Base-by-base conservation (phyloP, 30 jellyfish, hydroid and myxozoan genomes). In the Nemopilema nomurai region DNA sequence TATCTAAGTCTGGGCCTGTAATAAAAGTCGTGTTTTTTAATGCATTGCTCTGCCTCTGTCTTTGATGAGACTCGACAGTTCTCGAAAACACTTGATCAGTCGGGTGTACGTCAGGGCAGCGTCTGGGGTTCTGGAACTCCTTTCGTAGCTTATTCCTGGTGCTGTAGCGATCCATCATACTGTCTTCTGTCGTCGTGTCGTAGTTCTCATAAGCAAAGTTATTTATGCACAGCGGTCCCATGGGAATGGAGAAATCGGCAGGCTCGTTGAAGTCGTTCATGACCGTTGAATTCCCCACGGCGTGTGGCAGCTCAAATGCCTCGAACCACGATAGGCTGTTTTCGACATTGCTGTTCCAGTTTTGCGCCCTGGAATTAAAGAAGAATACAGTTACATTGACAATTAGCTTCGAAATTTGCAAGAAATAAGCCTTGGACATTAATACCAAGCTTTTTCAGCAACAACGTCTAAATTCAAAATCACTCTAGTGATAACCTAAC, bases 231-330 rank as follows among this genome's bases (percentile, higher is more conserved):
- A 84, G 67, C 21, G 93, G 93, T 24, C 93, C 93, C 93, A 84
- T 84, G 3, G 93, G 93, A 31, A 84, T 84, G 49, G 93, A 32
- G 87, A 84, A 84, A 28, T 84, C 93, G 1, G 93, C 79, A 8
- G 84, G 93, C 41, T 84, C 93, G 74, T 77, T 74, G 51, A 73
- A 57, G 18, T 84, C 93, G 83, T 74, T 84, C 84, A 84, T 57
- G n/a, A 79, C 63, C 17, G 30, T 78, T 69, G 69, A 67, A 22
- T 70, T 73, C 24, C 89, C 89, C 1, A 66, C 81, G 18, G 89
- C 57, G 41, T 84, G 93, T 28, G 84, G 93, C 72, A 84, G 51
- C 16, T 84, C 93, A n/a, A 84, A 74, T 16, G 87, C 93, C 20
- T 84, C 93, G 24, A 84, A 74, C 93, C 93, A 84, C 9, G 93